Percentiles rank a stretch among this genome's conserved stretches.
These are phyloP conservation scores for pig (Sus scrofa) DNA, from an alignment of 2,113 vertebrate species.

Conservation along the genomic window T2T-Sscrofa CM000830.6:118034501-118035000, in stretches of 20 bases:
- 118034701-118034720: slow-evolving; percentile 3
- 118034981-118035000: not conserved
- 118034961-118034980: not conserved
- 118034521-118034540: slow-evolving; percentile 18
- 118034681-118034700: not conserved
- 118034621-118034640: slow-evolving; percentile 1
- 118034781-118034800: not conserved
- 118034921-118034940: not conserved
- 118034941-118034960: slow-evolving; percentile 49
- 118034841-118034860: not conserved
- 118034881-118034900: not conserved
- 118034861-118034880: not conserved
- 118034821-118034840: not conserved
- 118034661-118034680: not conserved
- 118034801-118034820: not conserved
- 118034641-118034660: slow-evolving; percentile 8
- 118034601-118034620: not conserved
- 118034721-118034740: not conserved
- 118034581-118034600: not conserved
- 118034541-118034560: slow-evolving; percentile 16
- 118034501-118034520: slow-evolving; percentile 6
- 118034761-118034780: not conserved
- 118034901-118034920: slow-evolving; percentile 34
- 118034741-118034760: not conserved
- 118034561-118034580: slow-evolving; percentile 13